Base-by-base conservation (phyloP, 2,888 invertebrate species). In the Eugnorisma glareosa region DNA sequence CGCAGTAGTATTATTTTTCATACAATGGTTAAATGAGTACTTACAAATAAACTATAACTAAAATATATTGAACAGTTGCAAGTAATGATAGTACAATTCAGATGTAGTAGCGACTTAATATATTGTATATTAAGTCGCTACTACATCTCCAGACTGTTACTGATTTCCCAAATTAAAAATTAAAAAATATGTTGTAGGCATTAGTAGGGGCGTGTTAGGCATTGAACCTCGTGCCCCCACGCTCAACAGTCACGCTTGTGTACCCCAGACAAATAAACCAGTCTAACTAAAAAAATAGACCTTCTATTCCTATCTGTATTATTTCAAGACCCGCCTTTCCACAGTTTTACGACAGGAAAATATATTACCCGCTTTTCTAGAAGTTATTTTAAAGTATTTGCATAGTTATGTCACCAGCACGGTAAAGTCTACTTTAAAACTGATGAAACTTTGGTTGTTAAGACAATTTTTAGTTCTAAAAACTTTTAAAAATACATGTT, bases 361-460 rank as follows among this genome's bases (percentile, higher is more conserved):
- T 79, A 71, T 71, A 74, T 64, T 45, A 61, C 35, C 24, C 68
- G 59, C 64, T 59, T 78, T 74, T 40, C 68, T 37, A 72, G 64
- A 54, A 68, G 68, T 66, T 68, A 61, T 68, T 79, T 74, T 64
- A 48, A 74, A 74, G 71, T 71, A 82, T 83, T 83, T 74, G 80
- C 80, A 74, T 79, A 74, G 35, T 68, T 63, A 73, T 21, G 67
- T 68, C 48, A 51, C 51, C 1, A 51, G 13, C 35, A 28, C 18
- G 18, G 35, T 15, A 35, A 82, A 76, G 24, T 70, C 18, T 31
- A 31, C 21, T 48, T 31, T 63, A 63, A 73, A 69, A 45, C 7
- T 28, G 76, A 70, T 2, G 6, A 61, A 18, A n/a, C n/a, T n/a
- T n/a, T 21, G 28, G 28, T 31, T 64, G n/a, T 67, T 37, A 73